phyloP scores from a whole-genome alignment of 2,113 vertebrate species.

The Chionomys nivalis region DNA sequence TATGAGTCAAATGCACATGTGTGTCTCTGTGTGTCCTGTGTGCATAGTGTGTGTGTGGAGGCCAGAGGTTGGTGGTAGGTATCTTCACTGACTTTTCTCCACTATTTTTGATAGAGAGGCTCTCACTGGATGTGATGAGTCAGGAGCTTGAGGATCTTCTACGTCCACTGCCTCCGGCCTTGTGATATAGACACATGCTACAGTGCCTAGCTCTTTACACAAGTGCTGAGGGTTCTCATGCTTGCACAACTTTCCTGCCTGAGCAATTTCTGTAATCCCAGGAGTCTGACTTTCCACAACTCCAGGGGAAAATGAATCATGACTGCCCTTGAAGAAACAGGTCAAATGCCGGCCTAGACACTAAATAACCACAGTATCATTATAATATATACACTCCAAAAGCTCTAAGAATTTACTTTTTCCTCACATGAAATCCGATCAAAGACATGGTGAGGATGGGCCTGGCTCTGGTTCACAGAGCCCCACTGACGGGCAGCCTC shows the following conservation, averaged over 20 bases:
- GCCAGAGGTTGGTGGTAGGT: neutral
- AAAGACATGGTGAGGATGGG: neutral
- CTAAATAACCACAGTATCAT: neutral
- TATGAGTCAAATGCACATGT: neutral
- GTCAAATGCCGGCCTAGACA: neutral
- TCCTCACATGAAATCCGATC: neutral
- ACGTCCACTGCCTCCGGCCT: neutral
- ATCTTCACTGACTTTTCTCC: neutral
- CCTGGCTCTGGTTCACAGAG: neutral
- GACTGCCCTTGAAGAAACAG: neutral
- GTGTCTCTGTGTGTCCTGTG: neutral
- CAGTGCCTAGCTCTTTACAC: neutral
- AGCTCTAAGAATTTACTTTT: neutral
- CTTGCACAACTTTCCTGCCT: neutral
- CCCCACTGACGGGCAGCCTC: neutral
- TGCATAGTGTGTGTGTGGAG: neutral
- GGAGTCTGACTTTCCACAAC: neutral
- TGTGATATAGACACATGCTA: neutral
- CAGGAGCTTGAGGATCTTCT: neutral
- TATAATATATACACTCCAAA: neutral
- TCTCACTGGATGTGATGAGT: neutral
- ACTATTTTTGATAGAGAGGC: neutral
- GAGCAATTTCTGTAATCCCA: neutral
- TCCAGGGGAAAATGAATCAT: neutral
- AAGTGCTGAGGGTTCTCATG: no score